phyloP scores from a whole-genome alignment of 2,113 vertebrate species.

The Takifugu flavidus region DNA sequence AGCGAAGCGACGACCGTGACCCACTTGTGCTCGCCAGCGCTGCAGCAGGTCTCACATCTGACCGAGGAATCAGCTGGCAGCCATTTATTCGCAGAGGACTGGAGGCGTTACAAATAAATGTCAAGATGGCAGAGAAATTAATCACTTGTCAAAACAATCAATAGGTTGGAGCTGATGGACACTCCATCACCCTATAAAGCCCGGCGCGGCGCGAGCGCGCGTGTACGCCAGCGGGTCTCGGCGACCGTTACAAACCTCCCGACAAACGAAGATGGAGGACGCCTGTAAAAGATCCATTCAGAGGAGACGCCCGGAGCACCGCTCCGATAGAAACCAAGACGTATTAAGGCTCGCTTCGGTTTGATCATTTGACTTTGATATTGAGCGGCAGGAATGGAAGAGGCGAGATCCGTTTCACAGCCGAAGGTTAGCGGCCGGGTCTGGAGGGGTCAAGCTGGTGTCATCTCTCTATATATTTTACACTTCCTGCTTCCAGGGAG shows the following conservation, averaged over 20 bases:
- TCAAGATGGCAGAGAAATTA: conserved; percentile 28
- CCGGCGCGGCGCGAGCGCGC: neutral
- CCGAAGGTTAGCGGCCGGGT: too few species aligned
- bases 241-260: neutral
- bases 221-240: conserved; percentile 8
- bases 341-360: neutral
- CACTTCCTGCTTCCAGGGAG: too few species aligned
- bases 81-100: conserved; percentile 23
- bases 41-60: neutral
- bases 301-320: neutral
- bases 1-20: conserved; percentile 26
- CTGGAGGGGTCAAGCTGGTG: too few species aligned
- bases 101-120: conserved; percentile 17
- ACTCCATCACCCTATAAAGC: conserved; percentile 44
- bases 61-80: conserved; percentile 45
- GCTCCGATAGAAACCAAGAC: neutral
- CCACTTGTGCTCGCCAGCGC: conserved; percentile 15
- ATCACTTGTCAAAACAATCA: conserved; percentile 46
- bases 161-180: conserved; percentile 37
- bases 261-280: conserved; percentile 8
- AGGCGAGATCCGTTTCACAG: too few species aligned
- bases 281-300: neutral
- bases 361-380: too few species aligned
- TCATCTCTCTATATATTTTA: too few species aligned
- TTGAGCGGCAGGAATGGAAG: too few species aligned